Evolutionary conservation across 2,113 vertebrate genomes (phyloP).

Genomic region (Garra rufa): DNA sequence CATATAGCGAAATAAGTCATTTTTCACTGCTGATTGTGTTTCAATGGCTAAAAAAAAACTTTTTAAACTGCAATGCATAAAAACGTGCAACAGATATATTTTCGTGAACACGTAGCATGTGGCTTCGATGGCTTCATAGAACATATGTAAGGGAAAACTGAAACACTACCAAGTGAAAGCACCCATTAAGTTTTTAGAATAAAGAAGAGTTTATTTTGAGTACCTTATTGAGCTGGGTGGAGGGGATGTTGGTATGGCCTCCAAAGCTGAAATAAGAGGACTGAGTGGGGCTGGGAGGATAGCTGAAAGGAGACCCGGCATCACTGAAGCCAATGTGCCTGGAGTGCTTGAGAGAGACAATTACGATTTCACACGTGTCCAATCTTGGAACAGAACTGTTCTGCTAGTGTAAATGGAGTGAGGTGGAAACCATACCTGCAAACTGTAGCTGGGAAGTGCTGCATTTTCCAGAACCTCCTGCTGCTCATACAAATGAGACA

Average conservation of each 20-base stretch:
- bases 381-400: neutral
- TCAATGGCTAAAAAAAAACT: too few species aligned
- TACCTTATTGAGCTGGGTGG: conserved; percentile 86
- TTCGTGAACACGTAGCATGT: too few species aligned
- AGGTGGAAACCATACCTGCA: conserved; percentile 72
- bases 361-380: neutral
- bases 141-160: too few species aligned
- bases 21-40: too few species aligned
- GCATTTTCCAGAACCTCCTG: conserved; percentile 72
- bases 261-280: conserved; percentile 84
- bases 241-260: conserved; percentile 68
- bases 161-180: too few species aligned
- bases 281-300: conserved; percentile 78
- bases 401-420: neutral
- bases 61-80: too few species aligned
- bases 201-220: neutral
- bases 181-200: too few species aligned
- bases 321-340: conserved; percentile 73
- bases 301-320: conserved; percentile 68
- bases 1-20: too few species aligned
- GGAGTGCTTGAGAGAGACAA: conserved; percentile 37
- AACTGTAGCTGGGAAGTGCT: conserved; percentile 73
- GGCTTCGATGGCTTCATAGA: too few species aligned
- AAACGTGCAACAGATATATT: too few species aligned
- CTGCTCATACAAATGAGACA: conserved; percentile 79